Evolutionary conservation across 2,113 vertebrate species (phyloP).

Genomic region (Aplodontia rufa): DNA sequence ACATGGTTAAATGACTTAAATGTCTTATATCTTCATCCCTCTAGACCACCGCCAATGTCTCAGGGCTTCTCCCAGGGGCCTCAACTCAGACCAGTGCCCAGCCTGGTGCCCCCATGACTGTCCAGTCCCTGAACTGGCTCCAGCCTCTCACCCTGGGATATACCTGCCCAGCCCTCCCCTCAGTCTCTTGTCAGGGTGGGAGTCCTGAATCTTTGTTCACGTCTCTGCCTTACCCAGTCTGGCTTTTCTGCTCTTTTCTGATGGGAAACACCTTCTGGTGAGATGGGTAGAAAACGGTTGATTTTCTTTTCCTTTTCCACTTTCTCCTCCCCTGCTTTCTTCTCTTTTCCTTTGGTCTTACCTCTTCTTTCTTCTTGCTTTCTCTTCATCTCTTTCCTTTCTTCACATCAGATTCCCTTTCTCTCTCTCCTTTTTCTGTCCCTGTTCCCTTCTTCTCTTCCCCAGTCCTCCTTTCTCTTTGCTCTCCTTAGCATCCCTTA

Average conservation of each 20-base stretch:
- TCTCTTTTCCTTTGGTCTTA: neutral
- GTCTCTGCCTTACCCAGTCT: rapidly evolving
- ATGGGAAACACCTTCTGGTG: neutral
- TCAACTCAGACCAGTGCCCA: neutral
- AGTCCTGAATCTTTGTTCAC: too few relatives aligned
- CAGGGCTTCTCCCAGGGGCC: rapidly evolving
- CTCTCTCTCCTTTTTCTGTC: neutral
- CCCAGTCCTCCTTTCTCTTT: neutral
- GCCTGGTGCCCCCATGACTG: neutral
- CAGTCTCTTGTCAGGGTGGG: neutral
- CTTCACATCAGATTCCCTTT: too few relatives aligned
- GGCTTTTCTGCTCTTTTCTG: neutral
- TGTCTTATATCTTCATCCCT: neutral
- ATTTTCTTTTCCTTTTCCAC: neutral
- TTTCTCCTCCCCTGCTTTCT: neutral
- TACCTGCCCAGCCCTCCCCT: neutral
- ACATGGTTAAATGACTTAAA: neutral
- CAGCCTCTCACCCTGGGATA: neutral
- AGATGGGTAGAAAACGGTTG: too few relatives aligned
- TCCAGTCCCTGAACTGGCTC: too few relatives aligned
- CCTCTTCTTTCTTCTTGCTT: neutral
- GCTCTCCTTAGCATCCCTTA: neutral
- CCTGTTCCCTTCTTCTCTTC: too few relatives aligned
- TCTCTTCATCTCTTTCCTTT: neutral
- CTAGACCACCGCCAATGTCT: neutral